Base-by-base conservation (phyloP, 2,888 invertebrate species). In the Belgica antarctica region DNA sequence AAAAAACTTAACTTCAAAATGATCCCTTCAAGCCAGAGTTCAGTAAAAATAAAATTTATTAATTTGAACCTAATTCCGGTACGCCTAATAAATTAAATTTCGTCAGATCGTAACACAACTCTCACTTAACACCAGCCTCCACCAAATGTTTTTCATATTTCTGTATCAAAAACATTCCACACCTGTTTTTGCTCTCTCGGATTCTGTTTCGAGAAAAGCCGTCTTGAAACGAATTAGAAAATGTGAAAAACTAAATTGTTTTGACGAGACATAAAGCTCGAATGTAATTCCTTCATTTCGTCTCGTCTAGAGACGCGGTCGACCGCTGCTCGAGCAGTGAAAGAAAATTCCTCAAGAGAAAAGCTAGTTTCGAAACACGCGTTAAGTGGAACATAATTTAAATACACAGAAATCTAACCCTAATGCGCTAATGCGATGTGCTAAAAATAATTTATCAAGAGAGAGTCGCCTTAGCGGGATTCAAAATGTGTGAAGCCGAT, bases 341-440 rank as follows among this genome's bases (percentile, higher is more conserved):
- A 47, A 22, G 57, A 27, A 61, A 61, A 61, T 61, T 61, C 61
- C 28, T 24, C 61, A 5, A 17, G 10, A 36, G 22, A 3, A 34
- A 36, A 34, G n/a, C 31, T 17, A 62, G 15, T 28, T 19, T 17
- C 24, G 27, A 66, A 47, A 66, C 65, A 27, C 25, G 27, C 65
- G 65, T 66, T 66, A 47, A 66, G 65, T 66, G 65, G 65, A 66
- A 66, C 46, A 66, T 66, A 66, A 66, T 66, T 66, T 66, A 24
- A 46, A 66, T 8, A 22, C 17, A n/a, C n/a, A n/a, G n/a, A n/a
- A 22, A 52, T 52, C 52, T 52, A 52, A 52, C 52, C 52, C 52
- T 52, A 52, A 52, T 52, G 52, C 52, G 52, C 52, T 52, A 52
- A 52, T 52, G 52, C 22, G 52, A 52, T 52, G 12, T 2, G 22